These are phyloP conservation scores for Clinocottus analis DNA, from an alignment of 2,113 vertebrate genomes.

Conservation along the genomic window DNA sequence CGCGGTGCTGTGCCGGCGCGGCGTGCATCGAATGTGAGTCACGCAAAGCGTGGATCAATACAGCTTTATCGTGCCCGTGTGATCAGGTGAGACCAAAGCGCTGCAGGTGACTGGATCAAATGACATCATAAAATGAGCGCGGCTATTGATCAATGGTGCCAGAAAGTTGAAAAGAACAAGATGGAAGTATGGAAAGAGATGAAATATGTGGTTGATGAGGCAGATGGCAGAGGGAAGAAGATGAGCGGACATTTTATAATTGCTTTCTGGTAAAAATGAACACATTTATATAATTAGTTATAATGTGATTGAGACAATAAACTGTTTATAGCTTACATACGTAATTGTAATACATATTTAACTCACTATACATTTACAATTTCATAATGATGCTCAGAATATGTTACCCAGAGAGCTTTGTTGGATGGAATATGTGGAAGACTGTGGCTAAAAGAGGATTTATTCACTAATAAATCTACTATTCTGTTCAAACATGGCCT, in stretches of 20 bases:
- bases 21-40: slow-evolving; percentile 61
- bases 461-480: slow-evolving; percentile 24
- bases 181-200: slow-evolving; percentile 26
- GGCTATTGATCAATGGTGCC: slow-evolving; percentile 69
- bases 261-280: too few species aligned
- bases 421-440: slow-evolving; percentile 15
- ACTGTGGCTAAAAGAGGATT: slow-evolving; percentile 38
- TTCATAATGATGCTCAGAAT: neutral
- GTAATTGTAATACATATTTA: too few species aligned
- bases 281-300: too few species aligned
- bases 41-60: slow-evolving; percentile 66
- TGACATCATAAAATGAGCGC: slow-evolving; percentile 78
- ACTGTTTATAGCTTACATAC: neutral
- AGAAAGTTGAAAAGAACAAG: slow-evolving; percentile 69
- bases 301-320: neutral
- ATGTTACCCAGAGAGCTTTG: slow-evolving; percentile 21
- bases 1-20: slow-evolving; percentile 16
- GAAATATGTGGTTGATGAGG: slow-evolving; percentile 32
- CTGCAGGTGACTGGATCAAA: slow-evolving; percentile 79
- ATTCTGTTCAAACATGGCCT: slow-evolving; percentile 11
- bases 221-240: slow-evolving; percentile 45
- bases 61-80: slow-evolving; percentile 66
- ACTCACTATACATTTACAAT: neutral
- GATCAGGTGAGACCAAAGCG: slow-evolving; percentile 71
- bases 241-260: slow-evolving; percentile 16